Percentiles rank a stretch among this genome's conserved stretches.
Evolutionary conservation across 2,113 vertebrate species (phyloP).

Genomic region (Labeo catla): DNA sequence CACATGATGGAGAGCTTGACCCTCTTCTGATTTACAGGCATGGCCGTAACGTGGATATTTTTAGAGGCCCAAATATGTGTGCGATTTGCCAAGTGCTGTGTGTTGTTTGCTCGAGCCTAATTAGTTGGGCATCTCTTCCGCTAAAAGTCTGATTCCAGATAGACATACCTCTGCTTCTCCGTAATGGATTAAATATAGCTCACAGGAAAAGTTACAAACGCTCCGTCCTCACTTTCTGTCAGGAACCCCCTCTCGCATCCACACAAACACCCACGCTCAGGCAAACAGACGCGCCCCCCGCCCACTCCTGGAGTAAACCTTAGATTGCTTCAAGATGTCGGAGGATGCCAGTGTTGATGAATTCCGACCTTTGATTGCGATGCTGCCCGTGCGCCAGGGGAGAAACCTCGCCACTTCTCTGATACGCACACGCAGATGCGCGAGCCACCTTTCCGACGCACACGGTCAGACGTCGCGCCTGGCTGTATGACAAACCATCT

Average conservation of each 20-base stretch:
- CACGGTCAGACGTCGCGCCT: neutral
- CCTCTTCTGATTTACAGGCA: conserved; percentile 26
- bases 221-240: conserved; percentile 28
- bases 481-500: conserved; percentile 31
- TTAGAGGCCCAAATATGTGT: conserved; percentile 5
- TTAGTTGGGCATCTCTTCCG: conserved; percentile 37
- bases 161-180: conserved; percentile 45
- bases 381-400: conserved; percentile 41
- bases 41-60: neutral
- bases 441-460: neutral
- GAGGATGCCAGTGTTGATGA: conserved; percentile 59
- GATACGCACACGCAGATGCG: neutral
- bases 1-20: conserved; percentile 9
- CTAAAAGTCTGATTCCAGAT: conserved; percentile 41
- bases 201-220: conserved; percentile 1
- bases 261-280: conserved; percentile 41
- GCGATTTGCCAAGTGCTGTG: neutral
- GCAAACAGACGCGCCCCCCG: conserved; percentile 51
- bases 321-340: conserved; percentile 67
- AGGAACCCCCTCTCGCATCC: conserved; percentile 37
- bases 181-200: conserved; percentile 56
- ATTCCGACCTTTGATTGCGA: conserved; percentile 59
- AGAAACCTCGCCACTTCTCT: conserved; percentile 46
- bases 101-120: conserved; percentile 1
- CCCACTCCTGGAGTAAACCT: conserved; percentile 56